phyloP scores from a whole-genome alignment of 2,113 vertebrate species.

The Scalopus aquaticus region DNA sequence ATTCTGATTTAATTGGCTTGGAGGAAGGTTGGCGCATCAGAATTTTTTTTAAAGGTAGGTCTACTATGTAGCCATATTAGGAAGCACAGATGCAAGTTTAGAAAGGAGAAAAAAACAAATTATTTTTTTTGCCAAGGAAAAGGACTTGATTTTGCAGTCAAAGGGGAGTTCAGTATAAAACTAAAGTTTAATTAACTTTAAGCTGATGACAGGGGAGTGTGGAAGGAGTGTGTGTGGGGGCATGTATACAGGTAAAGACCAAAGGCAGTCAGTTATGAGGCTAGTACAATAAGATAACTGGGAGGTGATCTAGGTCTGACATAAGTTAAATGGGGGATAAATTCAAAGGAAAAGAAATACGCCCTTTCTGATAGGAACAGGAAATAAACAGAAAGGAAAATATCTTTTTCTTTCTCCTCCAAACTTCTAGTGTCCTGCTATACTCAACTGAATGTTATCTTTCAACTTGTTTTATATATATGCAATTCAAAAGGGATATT shows the following conservation, averaged over 20 bases:
- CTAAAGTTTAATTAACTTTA: neutral
- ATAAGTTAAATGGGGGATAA: neutral
- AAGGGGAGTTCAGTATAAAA: neutral
- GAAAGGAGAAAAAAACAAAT: neutral
- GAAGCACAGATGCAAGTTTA: neutral
- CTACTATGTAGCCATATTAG: neutral
- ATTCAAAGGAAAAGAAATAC: constrained; percentile 7
- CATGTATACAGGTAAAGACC: neutral
- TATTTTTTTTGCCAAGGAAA: neutral
- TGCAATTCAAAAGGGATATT: constrained; percentile 47
- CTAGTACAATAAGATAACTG: neutral
- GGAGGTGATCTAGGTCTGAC: neutral
- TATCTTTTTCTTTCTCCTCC: neutral
- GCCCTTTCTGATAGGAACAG: neutral
- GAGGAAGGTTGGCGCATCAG: neutral
- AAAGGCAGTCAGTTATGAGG: neutral
- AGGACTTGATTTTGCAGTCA: neutral
- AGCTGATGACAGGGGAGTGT: neutral
- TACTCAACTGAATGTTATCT: constrained; percentile 64
- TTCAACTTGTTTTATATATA: constrained; percentile 48
- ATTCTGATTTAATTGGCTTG: constrained; percentile 3
- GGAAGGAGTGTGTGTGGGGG: neutral
- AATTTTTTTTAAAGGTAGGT: neutral
- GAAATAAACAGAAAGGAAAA: neutral
- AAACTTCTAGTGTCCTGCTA: constrained; percentile 2